phyloP scores from a whole-genome alignment of 2,113 vertebrate species.

The Ophiodon elongatus region DNA sequence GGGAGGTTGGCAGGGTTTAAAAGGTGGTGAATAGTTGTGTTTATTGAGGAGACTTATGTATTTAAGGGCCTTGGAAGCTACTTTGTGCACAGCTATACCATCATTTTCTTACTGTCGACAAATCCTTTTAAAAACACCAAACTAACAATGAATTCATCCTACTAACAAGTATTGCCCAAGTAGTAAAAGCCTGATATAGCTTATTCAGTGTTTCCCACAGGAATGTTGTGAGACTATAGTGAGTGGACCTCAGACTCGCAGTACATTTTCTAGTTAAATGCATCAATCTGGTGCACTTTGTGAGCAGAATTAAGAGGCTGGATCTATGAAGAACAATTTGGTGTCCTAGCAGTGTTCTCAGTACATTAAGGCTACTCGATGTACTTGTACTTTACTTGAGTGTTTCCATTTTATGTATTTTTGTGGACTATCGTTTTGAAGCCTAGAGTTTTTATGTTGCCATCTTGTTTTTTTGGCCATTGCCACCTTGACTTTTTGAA shows the following conservation, averaged over 20 bases:
- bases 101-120: not conserved
- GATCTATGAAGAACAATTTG: no score
- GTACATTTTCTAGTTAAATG: no score
- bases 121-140: not conserved
- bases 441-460: not conserved
- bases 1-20: constrained; percentile 48
- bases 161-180: not conserved
- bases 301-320: no score
- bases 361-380: no score
- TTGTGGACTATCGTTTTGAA: not conserved
- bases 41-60: not conserved
- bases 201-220: no score
- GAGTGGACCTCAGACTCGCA: no score
- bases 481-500: not conserved
- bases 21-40: not conserved
- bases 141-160: not conserved
- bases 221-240: no score
- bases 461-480: not conserved
- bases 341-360: no score
- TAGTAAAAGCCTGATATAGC: not conserved
- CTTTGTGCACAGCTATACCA: not conserved
- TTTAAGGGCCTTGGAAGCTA: not conserved
- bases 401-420: not conserved
- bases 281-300: no score
- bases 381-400: no score